These are phyloP conservation scores for Phymastichus coffea DNA, from an alignment of 1,140 invertebrate genomes.

Conservation along the genomic window DNA sequence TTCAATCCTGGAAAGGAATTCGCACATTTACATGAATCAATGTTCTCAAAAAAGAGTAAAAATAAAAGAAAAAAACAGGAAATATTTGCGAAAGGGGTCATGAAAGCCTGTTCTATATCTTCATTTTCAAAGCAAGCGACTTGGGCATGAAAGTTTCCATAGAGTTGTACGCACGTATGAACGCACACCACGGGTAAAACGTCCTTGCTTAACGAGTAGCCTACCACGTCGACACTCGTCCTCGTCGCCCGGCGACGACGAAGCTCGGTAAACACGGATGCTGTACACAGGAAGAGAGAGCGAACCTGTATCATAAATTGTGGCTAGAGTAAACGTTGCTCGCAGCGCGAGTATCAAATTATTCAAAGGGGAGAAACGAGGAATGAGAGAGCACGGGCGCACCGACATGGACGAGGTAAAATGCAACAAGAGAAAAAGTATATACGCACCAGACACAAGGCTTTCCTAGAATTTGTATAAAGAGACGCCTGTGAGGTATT, in stretches of 20 bases:
- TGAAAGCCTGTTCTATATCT: no score
- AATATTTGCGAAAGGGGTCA: background rate
- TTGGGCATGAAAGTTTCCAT: no score
- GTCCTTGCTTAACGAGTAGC: background rate
- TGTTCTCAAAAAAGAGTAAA: no score
- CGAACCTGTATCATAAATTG: conserved; percentile 42
- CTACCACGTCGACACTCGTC: background rate
- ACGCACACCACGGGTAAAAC: background rate
- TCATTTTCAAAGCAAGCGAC: no score
- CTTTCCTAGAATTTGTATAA: background rate
- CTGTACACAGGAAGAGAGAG: conserved; percentile 40
- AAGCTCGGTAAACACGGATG: conserved; percentile 35
- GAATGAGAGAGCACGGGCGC: background rate
- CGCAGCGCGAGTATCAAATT: conserved; percentile 12
- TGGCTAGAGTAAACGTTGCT: conserved; percentile 33
- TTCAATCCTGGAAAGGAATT: no score
- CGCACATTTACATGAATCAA: no score
- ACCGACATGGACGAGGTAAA: background rate
- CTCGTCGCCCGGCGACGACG: conserved; percentile 26
- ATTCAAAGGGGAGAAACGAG: conserved; percentile 3
- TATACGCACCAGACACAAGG: background rate
- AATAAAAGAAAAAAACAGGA: background rate
- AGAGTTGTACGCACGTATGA: no score
- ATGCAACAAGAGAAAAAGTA: background rate
- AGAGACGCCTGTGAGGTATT: background rate